Conservation (phyloP, 2,888 invertebrate genomes). For the Pseudococcus viburni region DNA sequence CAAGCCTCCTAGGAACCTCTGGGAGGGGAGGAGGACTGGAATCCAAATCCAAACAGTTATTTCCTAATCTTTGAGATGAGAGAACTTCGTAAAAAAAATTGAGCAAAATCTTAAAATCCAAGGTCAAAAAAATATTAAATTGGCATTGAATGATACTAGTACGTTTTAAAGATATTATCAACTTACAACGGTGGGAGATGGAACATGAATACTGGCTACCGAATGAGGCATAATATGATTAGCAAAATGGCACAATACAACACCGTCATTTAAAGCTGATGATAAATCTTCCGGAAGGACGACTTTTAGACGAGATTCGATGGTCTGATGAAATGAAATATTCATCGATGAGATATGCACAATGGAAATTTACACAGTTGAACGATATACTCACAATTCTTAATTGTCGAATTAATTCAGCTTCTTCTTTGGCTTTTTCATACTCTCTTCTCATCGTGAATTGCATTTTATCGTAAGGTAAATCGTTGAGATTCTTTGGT, state of each 20-base stretch:
- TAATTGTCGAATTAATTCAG: constrained; percentile 86
- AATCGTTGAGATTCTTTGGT: constrained; percentile 41
- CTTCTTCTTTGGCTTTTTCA: constrained; percentile 91
- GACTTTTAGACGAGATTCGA: constrained; percentile 92
- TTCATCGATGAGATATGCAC: constrained; percentile 1
- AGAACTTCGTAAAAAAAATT: too few species aligned
- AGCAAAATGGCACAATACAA: constrained; percentile 93
- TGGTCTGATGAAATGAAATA: constrained; percentile 77
- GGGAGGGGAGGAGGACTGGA: too few species aligned
- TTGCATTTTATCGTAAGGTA: constrained; percentile 79
- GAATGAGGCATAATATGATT: constrained; percentile 93
- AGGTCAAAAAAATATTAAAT: too few species aligned
- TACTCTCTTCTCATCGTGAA: constrained; percentile 94
- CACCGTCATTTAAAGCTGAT: constrained; percentile 89
- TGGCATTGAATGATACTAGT: not conserved
- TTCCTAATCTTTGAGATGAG: too few species aligned
- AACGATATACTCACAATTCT: constrained; percentile 78
- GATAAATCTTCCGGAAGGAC: constrained; percentile 88
- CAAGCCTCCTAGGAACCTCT: too few species aligned
- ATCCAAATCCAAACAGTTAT: too few species aligned
- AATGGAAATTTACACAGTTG: not conserved
- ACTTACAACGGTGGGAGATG: constrained; percentile 90
- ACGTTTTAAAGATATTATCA: not conserved
- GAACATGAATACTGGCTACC: constrained; percentile 95
- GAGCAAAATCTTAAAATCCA: too few species aligned